Conservation (phyloP, 2,888 invertebrate genomes). For the Bombylius discolor region DNA sequence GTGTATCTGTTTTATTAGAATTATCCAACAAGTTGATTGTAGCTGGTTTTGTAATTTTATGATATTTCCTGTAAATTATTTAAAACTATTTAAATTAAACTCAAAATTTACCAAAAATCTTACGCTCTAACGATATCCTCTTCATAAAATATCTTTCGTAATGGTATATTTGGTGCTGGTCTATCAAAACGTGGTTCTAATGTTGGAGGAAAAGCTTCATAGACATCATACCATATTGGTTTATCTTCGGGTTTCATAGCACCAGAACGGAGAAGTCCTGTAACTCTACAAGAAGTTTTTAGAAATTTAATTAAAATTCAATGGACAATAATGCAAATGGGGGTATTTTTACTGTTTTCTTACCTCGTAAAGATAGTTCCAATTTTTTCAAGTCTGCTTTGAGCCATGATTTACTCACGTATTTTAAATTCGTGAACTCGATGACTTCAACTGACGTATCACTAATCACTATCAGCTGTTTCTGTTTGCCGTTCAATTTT, state of each 20-base stretch:
- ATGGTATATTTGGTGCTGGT: constrained; percentile 45
- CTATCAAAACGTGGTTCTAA: constrained; percentile 66
- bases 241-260: constrained; percentile 69
- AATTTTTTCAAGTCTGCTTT: constrained; percentile 57
- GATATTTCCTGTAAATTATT: constrained; percentile 48
- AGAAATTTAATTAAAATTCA: neutral
- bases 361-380: constrained; percentile 61
- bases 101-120: constrained; percentile 16
- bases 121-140: constrained; percentile 81
- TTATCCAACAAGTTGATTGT: constrained; percentile 42
- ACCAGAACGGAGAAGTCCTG: constrained; percentile 64
- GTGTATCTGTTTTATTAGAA: constrained; percentile 40
- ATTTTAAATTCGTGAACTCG: too few relatives aligned
- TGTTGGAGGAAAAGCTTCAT: constrained; percentile 80
- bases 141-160: constrained; percentile 63
- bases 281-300: constrained; percentile 41
- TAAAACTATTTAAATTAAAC: neutral
- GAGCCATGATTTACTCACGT: constrained; percentile 41
- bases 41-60: constrained; percentile 44
- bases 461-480: too few relatives aligned
- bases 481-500: too few relatives aligned
- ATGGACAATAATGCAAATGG: too few relatives aligned
- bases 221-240: constrained; percentile 89
- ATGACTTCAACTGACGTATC: too few relatives aligned
- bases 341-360: constrained; percentile 6